A percentile compares a stretch with the other conserved stretches of the same genome.
phyloP scores from a whole-genome alignment of 2,113 vertebrate species.

The Marmota monax region DNA sequence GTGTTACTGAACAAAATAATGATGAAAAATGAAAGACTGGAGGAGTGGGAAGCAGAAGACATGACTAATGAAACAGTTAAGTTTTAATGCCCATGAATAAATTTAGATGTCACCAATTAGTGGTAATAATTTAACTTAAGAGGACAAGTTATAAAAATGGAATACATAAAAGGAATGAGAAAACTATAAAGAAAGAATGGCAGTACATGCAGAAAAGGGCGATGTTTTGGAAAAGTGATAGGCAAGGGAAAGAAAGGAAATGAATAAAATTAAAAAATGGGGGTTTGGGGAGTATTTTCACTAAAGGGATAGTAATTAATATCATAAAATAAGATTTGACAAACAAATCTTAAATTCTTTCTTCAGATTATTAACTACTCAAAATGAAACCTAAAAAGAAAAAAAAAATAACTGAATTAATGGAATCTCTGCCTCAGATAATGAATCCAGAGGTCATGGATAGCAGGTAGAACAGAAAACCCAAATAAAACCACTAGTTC shows the following conservation, averaged over 20 bases:
- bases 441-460: not conserved
- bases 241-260: not conserved
- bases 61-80: not conserved
- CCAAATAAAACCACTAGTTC: not conserved
- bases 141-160: not conserved
- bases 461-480: not conserved
- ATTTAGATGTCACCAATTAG: not conserved
- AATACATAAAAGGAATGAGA: not conserved
- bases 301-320: not conserved
- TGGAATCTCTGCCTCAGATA: not conserved
- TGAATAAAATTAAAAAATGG: not conserved
- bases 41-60: too few relatives aligned
- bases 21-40: not conserved
- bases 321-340: not conserved
- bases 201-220: not conserved
- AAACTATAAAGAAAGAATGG: not conserved
- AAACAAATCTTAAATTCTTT: constrained; percentile 15
- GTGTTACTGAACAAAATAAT: not conserved
- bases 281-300: not conserved
- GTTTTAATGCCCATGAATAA: not conserved
- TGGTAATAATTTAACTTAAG: not conserved
- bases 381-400: constrained; percentile 51
- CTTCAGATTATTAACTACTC: constrained; percentile 25
- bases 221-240: not conserved
- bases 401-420: constrained; percentile 32